These are phyloP conservation scores for Chelonoidis abingdonii DNA, from an alignment of 2,113 vertebrate species.

Conservation along the genomic window DNA sequence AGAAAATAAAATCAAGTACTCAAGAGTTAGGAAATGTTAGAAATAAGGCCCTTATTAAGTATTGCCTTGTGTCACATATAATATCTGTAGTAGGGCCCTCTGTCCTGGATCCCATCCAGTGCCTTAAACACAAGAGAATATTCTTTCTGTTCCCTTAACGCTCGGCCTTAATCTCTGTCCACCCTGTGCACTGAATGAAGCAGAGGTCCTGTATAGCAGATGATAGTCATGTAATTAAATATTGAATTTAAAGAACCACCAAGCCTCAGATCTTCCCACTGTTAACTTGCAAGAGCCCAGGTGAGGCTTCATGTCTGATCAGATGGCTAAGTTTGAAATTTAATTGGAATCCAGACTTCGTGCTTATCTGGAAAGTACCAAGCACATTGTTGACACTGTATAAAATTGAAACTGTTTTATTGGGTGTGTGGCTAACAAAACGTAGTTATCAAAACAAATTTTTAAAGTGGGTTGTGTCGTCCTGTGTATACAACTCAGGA, in stretches of 20 bases:
- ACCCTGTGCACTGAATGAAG: neutral
- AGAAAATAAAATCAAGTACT: neutral
- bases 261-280: neutral
- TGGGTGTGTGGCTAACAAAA: neutral
- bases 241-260: accelerated
- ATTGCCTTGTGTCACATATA: accelerated
- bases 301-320: neutral
- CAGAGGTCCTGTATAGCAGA: neutral
- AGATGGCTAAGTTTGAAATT: neutral
- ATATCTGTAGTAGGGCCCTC: neutral
- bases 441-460: neutral
- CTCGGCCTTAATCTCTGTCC: neutral
- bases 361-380: neutral
- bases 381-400: neutral
- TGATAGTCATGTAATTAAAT: neutral
- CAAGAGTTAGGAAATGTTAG: neutral
- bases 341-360: neutral
- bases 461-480: neutral
- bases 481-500: neutral
- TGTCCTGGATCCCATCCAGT: neutral
- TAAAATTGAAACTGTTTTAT: neutral
- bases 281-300: neutral
- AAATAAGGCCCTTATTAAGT: neutral
- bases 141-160: neutral
- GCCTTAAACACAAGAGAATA: neutral